Percentiles rank a stretch among this genome's conserved stretches.
phyloP scores from a whole-genome alignment of 1,140 invertebrate genomes.

The Brachionus koreanus region DNA sequence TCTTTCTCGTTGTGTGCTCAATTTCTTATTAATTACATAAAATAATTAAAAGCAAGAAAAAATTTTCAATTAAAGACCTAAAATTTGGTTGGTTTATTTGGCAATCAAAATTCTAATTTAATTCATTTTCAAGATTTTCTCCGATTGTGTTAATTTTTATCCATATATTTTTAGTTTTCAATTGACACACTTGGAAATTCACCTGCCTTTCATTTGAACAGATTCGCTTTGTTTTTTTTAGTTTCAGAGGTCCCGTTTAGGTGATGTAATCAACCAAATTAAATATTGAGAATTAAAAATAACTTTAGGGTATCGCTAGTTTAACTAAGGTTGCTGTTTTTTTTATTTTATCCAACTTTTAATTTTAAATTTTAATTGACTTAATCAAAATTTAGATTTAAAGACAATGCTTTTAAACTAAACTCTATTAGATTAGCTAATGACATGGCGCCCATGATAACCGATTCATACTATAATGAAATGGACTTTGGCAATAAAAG shows the following conservation, averaged over 20 bases:
- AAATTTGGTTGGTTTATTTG: not conserved
- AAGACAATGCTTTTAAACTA: not conserved
- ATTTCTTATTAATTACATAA: slow-evolving; percentile 24
- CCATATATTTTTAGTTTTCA: not conserved
- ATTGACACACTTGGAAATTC: not conserved
- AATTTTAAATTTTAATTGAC: not conserved
- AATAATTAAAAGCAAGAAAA: slow-evolving; percentile 34
- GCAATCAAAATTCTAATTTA: not conserved
- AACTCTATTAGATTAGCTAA: not conserved
- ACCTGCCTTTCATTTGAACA: not conserved
- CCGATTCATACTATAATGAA: slow-evolving; percentile 41
- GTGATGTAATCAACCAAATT: not conserved
- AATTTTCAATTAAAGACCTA: slow-evolving; percentile 6
- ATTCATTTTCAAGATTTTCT: not conserved
- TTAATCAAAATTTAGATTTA: not conserved
- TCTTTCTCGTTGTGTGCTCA: not conserved
- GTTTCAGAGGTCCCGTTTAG: not conserved
- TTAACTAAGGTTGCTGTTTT: not conserved
- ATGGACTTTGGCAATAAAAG: slow-evolving; percentile 18
- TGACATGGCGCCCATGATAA: slow-evolving; percentile 43
- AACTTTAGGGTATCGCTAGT: not conserved
- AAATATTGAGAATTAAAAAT: not conserved
- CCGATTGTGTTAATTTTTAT: not conserved
- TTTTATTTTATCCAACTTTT: not conserved
- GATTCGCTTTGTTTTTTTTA: not conserved